These are phyloP conservation scores for Cygnus buccinator DNA, from an alignment of 2,113 vertebrate species.

Conservation along the genomic window DNA sequence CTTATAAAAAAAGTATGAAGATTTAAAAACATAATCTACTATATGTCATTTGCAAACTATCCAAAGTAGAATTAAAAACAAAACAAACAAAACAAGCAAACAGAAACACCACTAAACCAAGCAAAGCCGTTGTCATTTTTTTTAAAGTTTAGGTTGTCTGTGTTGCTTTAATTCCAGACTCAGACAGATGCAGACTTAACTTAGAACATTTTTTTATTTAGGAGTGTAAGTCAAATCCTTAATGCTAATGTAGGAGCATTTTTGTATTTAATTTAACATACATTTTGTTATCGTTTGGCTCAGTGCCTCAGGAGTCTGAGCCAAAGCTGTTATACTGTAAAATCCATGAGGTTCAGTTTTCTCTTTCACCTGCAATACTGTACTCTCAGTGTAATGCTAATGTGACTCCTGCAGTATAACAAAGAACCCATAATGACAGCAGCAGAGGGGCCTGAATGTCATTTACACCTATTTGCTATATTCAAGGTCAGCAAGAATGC, in stretches of 20 bases:
- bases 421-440: constrained; percentile 55
- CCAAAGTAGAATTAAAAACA: neutral
- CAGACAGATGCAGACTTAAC: neutral
- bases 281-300: constrained; percentile 55
- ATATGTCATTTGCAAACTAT: neutral
- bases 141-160: neutral
- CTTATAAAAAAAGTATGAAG: neutral
- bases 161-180: neutral
- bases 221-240: constrained; percentile 26
- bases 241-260: constrained; percentile 1
- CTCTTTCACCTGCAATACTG: constrained; percentile 29
- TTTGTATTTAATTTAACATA: constrained; percentile 55
- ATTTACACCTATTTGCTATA: constrained; percentile 67
- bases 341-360: constrained; percentile 53
- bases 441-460: constrained; percentile 49
- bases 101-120: neutral
- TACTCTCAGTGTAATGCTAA: constrained; percentile 53
- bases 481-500: constrained; percentile 68
- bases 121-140: neutral
- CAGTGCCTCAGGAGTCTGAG: constrained; percentile 12
- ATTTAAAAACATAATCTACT: neutral
- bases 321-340: constrained; percentile 38
- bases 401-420: constrained; percentile 49
- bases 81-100: fast-evolving
- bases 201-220: neutral